Evolutionary conservation across 1,140 invertebrate species (phyloP), one percentile per base, ranked within the genome.

Genomic region (Apis florea): DNA sequence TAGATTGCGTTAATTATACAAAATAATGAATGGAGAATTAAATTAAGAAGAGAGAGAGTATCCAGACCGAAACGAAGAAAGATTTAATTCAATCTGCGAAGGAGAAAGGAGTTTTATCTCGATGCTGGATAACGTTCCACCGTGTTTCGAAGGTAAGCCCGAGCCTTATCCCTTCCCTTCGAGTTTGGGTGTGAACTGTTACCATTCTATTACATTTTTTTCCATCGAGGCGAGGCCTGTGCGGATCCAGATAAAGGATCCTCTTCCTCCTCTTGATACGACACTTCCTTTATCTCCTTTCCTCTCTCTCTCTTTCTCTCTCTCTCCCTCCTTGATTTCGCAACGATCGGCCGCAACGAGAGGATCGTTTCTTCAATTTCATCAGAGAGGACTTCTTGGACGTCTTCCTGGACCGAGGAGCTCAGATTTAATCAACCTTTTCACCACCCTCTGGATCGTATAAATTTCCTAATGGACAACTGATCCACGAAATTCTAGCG

Each of bases 401-500:
- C n/a, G 58, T n/a, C 21, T n/a, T 17, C 26, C 47, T 13, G 56
- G 15, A 15, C 51, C 21, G 26, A 13, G 40, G 53, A 40, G 10
- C 21, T 54, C 40, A 81, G 85, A 87, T 87, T 87, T 87, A 87
- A 87, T 87, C 86, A 87, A 87, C 79, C 26, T 26, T 61, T 26
- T 40, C 61, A 21, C 61, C 56, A 15, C 68, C 49, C 61, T 53
- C 15, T 21, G 51, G 24, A 24, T 63, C 58, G 73, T 87, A 86
- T 86, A 86, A 86, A 87, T 87, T 86, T 86, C 74, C 77, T 86
- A 86, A 83, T 86, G 85, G 74, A 83, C 68, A 66, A 15, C 58
- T 12, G 9, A n/a, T 24, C 59, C n/a, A 63, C 12, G 51, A 13
- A 19, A 82, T 51, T 67, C 26, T n/a, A 24, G 15, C 47, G 26